Base-by-base conservation (phyloP, 1,140 invertebrate genomes). In the Trissolcus basalis region DNA sequence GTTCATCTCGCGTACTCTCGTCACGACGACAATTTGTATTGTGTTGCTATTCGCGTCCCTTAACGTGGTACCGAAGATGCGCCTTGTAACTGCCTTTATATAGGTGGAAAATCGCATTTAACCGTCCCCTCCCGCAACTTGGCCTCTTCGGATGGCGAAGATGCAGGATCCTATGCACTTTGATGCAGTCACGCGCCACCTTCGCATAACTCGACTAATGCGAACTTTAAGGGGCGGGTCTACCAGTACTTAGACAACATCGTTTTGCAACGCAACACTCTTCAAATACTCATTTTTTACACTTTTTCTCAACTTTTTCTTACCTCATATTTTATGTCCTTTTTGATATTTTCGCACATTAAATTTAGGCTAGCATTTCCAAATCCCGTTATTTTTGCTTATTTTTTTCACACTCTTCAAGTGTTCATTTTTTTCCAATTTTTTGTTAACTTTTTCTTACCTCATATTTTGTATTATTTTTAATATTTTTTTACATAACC, bases 81-180 rank as follows among this genome's bases (percentile, higher is more conserved):
- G 33, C 78, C 55, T 64, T 61, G 75, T 79, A 80, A 72, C 73
- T 79, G 82, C 75, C 84, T 85, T 87, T 87, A 85, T 87, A 87
- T 87, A 87, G 80, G 72, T 79, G 82, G 81, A 85, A 84, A 85
- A 87, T 87, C 81, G 73, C 75, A 75, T 73, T 76, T 74, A 61
- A 56, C 13, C 59, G 44, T 69, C 82, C 82, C 83, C 82, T 78
- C 82, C 69, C 27, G 60, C 45, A 44, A 56, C 15, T 55, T 50
- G 63, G 56, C 60, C 67, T 61, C 61, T 53, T 67, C 53, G 56
- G 65, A 77, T 58, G 45, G 50, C 56, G 27, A 69, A 70, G 73
- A 70, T 71, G 67, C 73, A 77, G 73, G 73, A 76, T 76, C 49
- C 64, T 12, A 11, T 74, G 71, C 73, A 76, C 65, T 76, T 76